Evolutionary conservation across 2,113 vertebrate genomes (phyloP), one percentile per base, ranked within the genome.

Genomic region (Pseudorhombus dupliciocellatus): DNA sequence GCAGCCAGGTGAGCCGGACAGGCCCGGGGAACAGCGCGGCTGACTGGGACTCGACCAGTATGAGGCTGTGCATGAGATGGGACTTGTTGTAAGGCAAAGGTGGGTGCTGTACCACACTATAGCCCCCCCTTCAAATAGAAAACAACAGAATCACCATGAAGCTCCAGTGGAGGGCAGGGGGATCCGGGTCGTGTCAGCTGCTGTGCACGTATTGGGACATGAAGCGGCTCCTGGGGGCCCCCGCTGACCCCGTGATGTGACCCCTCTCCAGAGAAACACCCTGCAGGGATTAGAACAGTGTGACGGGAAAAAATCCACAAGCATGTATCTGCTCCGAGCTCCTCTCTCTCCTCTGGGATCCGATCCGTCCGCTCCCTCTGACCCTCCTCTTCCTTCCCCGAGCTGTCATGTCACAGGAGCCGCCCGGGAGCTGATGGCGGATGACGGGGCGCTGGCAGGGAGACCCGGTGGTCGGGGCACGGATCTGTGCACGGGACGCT

Each of bases 331-430:
- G 53, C 54, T 62, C 63, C 16, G 12, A 8, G 11, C 55, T 11
- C 52, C 20, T 51, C 48, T 70, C 83, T 30, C 31, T 65, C 55
- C 63, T 44, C 57, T 6, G 51, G 65, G 70, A 75, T 66, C 80
- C 42, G 46, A 81, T 63, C 79, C 40, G 57, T 62, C 62, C 22
- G 22, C 48, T 10, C 73, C 88, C 86, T 86, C 89, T 89, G 81
- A 90, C 87, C 84, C 86, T 78, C 81, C 84, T 91, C 90, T 86
- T 93, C 69, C 89, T 91, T 70, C 85, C 89, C 83, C 87, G 88
- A 80, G 90, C 87, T 90, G 89, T 93, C 94, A 94, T 94, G 91
- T 93, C 93, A 93, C 87, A 83, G 84, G 75, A 84, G 88, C 80
- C 85, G 66, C 51, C 58, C 71, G 84, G 75, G 79, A 75, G 80